These are phyloP conservation scores for Andrena fulva DNA, from an alignment of 2,888 invertebrate genomes.

Conservation along the genomic window DNA sequence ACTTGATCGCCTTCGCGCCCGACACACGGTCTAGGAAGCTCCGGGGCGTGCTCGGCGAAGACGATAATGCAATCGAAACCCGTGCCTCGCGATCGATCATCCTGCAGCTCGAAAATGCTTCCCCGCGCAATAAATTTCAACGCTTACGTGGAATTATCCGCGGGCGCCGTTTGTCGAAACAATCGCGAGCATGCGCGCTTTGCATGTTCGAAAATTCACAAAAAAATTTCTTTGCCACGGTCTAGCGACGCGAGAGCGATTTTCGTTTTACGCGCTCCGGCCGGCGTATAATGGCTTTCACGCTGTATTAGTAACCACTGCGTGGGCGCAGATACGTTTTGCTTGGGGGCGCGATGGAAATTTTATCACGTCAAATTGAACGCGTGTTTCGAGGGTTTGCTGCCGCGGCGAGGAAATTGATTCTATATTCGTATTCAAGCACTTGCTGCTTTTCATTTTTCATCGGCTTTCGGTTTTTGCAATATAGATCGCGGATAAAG, in stretches of 20 bases:
- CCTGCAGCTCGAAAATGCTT: neutral
- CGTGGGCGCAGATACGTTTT: neutral
- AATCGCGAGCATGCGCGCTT: neutral
- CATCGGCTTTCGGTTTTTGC: too few relatives aligned
- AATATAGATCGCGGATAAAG: too few relatives aligned
- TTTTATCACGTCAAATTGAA: neutral
- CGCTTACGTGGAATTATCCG: neutral
- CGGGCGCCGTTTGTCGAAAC: conserved; percentile 6
- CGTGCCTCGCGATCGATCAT: neutral
- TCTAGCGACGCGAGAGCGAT: neutral
- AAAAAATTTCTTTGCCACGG: conserved; percentile 15
- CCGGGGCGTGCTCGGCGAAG: neutral
- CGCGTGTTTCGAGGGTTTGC: neutral
- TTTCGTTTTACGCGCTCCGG: conserved; percentile 15
- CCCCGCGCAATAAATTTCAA: neutral
- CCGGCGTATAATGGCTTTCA: conserved; percentile 1
- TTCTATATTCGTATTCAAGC: too few relatives aligned
- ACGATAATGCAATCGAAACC: conserved; percentile 26
- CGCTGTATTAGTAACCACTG: neutral
- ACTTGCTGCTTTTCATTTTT: too few relatives aligned
- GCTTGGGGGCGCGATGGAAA: neutral
- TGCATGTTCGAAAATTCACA: neutral
- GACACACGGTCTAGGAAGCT: conserved; percentile 5
- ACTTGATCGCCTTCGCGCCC: conserved; percentile 23
- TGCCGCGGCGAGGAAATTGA: neutral